Conservation (phyloP, 2,888 invertebrate species). For the Sturmia bella region DNA sequence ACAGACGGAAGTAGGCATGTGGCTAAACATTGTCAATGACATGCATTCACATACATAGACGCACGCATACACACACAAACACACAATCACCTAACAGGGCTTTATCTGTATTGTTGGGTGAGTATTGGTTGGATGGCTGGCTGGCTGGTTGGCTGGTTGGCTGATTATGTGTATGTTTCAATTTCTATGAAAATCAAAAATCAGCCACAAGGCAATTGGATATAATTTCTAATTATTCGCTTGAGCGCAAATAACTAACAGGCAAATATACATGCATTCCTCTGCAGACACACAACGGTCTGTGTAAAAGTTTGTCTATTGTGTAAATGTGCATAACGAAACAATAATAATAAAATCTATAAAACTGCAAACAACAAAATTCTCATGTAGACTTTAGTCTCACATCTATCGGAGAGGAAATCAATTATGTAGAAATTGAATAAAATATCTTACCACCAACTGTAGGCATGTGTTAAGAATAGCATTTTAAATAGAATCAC, state of each 20-base stretch:
- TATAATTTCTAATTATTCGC: slow-evolving; percentile 81
- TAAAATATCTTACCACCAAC: slow-evolving; percentile 4
- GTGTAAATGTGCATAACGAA: slow-evolving; percentile 3
- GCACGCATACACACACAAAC: slow-evolving; percentile 5
- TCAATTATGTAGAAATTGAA: slow-evolving; percentile 1
- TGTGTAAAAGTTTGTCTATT: slow-evolving; percentile 29
- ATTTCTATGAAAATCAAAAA: slow-evolving; percentile 72
- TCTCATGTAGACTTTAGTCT: slow-evolving; percentile 9
- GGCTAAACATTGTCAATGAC: slow-evolving; percentile 64
- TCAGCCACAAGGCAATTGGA: slow-evolving; percentile 80
- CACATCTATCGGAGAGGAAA: not conserved
- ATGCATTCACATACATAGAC: slow-evolving; percentile 32
- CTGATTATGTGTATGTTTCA: slow-evolving; percentile 64
- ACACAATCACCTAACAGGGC: not conserved
- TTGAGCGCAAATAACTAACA: slow-evolving; percentile 75
- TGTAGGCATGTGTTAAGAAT: not conserved
- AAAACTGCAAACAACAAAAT: slow-evolving; percentile 15
- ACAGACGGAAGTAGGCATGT: slow-evolving; percentile 56
- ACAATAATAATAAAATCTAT: slow-evolving; percentile 28
- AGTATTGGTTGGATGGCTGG: slow-evolving; percentile 26
- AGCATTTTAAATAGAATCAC: no score
- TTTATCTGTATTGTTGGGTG: slow-evolving; percentile 35
- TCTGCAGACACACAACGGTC: slow-evolving; percentile 1
- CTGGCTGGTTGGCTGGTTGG: slow-evolving; percentile 33
- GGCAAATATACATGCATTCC: slow-evolving; percentile 50